Evolutionary conservation across 2,113 vertebrate species (phyloP).

Genomic region (Carassius gibelio): DNA sequence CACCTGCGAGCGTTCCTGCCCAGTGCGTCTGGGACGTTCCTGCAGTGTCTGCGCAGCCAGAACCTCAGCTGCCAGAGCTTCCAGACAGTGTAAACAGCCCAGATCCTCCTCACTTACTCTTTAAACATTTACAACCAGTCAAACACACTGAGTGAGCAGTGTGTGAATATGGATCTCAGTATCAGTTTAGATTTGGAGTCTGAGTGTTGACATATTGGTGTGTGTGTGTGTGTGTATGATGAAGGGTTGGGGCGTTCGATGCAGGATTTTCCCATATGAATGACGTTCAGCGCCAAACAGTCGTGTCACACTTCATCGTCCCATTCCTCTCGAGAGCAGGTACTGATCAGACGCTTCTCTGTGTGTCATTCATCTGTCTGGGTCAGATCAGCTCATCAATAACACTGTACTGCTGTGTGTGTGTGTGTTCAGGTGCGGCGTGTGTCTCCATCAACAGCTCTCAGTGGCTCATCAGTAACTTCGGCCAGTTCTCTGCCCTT

Average conservation of each 20-base stretch:
- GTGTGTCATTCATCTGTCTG: neutral
- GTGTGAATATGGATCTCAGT: too few species aligned
- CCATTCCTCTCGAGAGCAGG: neutral
- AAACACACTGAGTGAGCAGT: neutral
- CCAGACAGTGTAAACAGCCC: constrained; percentile 64
- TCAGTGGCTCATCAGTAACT: constrained; percentile 29
- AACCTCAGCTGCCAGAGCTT: constrained; percentile 66
- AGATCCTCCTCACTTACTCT: neutral
- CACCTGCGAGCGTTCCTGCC: constrained; percentile 68
- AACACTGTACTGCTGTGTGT: neutral
- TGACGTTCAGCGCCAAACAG: neutral
- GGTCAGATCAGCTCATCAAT: neutral
- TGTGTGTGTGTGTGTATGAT: constrained; percentile 1
- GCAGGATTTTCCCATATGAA: constrained; percentile 10
- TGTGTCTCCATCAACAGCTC: constrained; percentile 28
- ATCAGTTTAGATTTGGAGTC: neutral
- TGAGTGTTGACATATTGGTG: neutral
- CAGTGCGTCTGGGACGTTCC: constrained; percentile 60
- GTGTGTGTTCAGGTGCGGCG: constrained; percentile 11
- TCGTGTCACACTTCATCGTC: neutral
- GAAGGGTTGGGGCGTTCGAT: neutral
- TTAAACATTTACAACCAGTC: neutral
- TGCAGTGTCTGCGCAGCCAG: constrained; percentile 60
- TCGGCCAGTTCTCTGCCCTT: constrained; percentile 19
- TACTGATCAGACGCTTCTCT: neutral